phyloP scores from a whole-genome alignment of 2,113 vertebrate species.

The Oreotrochilus melanogaster region DNA sequence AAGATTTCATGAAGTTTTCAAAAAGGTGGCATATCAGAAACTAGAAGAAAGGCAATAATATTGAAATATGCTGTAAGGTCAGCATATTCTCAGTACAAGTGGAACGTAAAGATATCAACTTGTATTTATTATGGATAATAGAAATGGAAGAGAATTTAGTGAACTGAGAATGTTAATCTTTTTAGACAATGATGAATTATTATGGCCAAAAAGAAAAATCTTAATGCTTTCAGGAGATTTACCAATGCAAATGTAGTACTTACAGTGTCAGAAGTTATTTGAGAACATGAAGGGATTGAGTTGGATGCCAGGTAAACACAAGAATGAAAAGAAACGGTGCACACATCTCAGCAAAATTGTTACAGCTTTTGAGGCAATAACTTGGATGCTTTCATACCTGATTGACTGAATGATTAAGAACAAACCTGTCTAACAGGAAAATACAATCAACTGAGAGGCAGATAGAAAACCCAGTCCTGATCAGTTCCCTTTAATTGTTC shows the following conservation, averaged over 20 bases:
- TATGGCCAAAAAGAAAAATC: neutral
- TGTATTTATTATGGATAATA: neutral
- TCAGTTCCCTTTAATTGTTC: neutral
- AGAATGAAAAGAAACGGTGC: neutral
- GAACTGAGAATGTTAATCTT: neutral
- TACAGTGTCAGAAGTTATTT: neutral
- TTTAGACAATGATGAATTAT: neutral
- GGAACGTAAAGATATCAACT: neutral
- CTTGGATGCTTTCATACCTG: neutral
- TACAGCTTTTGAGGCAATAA: neutral
- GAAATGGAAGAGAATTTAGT: neutral
- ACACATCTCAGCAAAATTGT: neutral
- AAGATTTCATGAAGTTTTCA: neutral
- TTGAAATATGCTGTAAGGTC: neutral
- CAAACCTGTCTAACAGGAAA: neutral
- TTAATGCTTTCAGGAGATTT: neutral
- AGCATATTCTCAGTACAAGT: neutral
- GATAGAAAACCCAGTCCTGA: neutral
- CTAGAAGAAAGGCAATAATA: neutral
- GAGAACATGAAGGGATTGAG: neutral
- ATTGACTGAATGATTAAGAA: neutral
- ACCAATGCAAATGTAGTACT: neutral
- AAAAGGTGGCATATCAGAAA: neutral
- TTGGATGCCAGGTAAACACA: neutral
- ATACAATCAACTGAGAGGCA: neutral